Evolutionary conservation across 2,113 vertebrate species (phyloP), one percentile per base, ranked within the genome.

Genomic region (Cyphomyrus plagiostoma): DNA sequence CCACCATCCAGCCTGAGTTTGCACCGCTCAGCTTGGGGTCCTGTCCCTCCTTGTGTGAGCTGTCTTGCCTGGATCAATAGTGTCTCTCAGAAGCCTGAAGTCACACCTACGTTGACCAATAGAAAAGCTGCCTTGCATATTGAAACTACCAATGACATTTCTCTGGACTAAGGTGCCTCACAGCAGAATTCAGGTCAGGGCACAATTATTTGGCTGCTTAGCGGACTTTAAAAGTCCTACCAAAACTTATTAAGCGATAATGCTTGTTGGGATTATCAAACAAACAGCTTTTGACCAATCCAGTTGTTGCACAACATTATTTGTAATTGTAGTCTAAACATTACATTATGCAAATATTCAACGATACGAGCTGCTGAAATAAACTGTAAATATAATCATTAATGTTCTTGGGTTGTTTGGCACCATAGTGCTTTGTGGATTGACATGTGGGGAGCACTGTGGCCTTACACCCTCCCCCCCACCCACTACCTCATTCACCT

Each of bases 1-100:
- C 97, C 0, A 98, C 97, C 89, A 96, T 97, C 88, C 97, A 98
- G 92, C 97, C 97, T 0, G 97, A 98, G 90, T 97, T 98, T 92
- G 94, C 96, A 91, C 95, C 94, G 0, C 95, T 97, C 8, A 93
- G 93, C 88, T 95, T 95, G 2, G 95, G 95, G 45, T 93, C 92
- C 0, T 94, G 94, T 0, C 92, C 95, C 56, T 93, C 93, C 77
- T 84, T 85, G 3, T 98, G 97, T 10, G 96, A 97, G 90, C 94
- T 98, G 17, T 96, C 97, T 77, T 98, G 97, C 93, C 95, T 95
- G 93, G 96, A 95, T 93, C 96, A 97, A 92, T 98, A 58, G 93
- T 0, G 91, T 90, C 45, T 93, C 93, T n/a, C n/a, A 52, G 49
- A 53, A 49, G 10, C n/a, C 9, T 35, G 58, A 96, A 96, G 91